Conservation (phyloP, 2,888 invertebrate genomes). For the Microchrysa polita region DNA sequence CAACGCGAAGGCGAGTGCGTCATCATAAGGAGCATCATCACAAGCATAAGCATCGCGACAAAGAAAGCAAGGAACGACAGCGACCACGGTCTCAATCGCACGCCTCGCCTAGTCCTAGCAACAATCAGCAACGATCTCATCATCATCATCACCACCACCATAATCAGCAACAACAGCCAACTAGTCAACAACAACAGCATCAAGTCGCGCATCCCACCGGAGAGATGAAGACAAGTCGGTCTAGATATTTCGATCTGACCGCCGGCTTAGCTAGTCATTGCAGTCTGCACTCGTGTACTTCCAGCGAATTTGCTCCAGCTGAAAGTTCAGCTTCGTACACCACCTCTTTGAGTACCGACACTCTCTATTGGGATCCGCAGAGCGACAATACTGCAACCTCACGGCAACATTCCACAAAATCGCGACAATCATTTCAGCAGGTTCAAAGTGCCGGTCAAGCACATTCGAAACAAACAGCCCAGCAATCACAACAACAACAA, state of each 20-base stretch:
- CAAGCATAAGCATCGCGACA: slow-evolving; percentile 69
- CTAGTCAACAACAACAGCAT: slow-evolving; percentile 55
- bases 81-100: slow-evolving; percentile 60
- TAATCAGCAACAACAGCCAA: slow-evolving; percentile 64
- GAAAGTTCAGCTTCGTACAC: slow-evolving; percentile 84
- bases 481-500: slow-evolving; percentile 50
- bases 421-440: slow-evolving; percentile 67
- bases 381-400: slow-evolving; percentile 58
- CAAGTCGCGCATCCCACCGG: slow-evolving; percentile 38
- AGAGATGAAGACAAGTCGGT: slow-evolving; percentile 62
- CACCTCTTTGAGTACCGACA: slow-evolving; percentile 86
- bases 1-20: slow-evolving; percentile 68
- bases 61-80: slow-evolving; percentile 60
- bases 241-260: slow-evolving; percentile 73
- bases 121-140: slow-evolving; percentile 53
- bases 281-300: slow-evolving; percentile 84
- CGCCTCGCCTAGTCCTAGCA: slow-evolving; percentile 55
- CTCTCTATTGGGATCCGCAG: slow-evolving; percentile 81
- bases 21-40: slow-evolving; percentile 71
- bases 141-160: slow-evolving; percentile 54
- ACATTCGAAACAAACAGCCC: slow-evolving; percentile 54
- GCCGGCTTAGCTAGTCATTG: slow-evolving; percentile 79
- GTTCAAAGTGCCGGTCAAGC: slow-evolving; percentile 65
- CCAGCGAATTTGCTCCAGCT: slow-evolving; percentile 75
- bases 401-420: slow-evolving; percentile 71